These are phyloP conservation scores for Zonitis immaculata DNA, from an alignment of 2,888 invertebrate species.

Conservation along the genomic window DNA sequence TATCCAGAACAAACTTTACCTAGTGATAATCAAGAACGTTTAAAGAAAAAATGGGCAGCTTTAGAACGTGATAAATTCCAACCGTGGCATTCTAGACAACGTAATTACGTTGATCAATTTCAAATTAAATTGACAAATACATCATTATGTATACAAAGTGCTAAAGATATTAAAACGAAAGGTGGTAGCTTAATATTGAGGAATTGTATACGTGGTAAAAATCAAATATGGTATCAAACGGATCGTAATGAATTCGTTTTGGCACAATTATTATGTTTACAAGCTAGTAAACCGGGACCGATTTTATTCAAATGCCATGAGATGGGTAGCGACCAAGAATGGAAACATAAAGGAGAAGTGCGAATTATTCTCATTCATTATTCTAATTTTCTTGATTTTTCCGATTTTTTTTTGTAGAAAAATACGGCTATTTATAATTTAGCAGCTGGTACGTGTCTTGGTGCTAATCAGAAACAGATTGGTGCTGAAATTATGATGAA, in stretches of 20 bases:
- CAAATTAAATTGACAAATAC: conserved; percentile 70
- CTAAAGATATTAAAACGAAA: conserved; percentile 71
- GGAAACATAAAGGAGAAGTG: conserved; percentile 78
- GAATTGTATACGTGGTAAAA: conserved; percentile 64
- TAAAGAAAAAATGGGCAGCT: conserved; percentile 58
- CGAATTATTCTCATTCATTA: too few species aligned
- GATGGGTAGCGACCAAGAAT: conserved; percentile 86
- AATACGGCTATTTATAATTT: conserved; percentile 78
- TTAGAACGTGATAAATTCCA: conserved; percentile 64
- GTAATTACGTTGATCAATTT: conserved; percentile 68
- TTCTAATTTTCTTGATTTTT: conserved; percentile 7
- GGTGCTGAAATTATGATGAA: conserved; percentile 56
- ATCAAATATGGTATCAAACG: conserved; percentile 84
- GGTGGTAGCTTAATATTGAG: conserved; percentile 68
- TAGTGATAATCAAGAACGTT: conserved; percentile 53
- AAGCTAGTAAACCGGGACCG: conserved; percentile 63
- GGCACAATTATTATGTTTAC: conserved; percentile 79
- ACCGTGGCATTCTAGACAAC: conserved; percentile 78
- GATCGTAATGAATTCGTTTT: conserved; percentile 77
- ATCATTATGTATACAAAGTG: conserved; percentile 73
- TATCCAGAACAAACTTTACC: conserved; percentile 76
- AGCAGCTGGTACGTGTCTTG: conserved; percentile 80
- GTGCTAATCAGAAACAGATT: conserved; percentile 49
- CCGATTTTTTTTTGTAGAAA: conserved; percentile 50
- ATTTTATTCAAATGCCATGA: conserved; percentile 88